Conservation (phyloP, 1,140 invertebrate genomes). For the Drosophila ironensis region DNA sequence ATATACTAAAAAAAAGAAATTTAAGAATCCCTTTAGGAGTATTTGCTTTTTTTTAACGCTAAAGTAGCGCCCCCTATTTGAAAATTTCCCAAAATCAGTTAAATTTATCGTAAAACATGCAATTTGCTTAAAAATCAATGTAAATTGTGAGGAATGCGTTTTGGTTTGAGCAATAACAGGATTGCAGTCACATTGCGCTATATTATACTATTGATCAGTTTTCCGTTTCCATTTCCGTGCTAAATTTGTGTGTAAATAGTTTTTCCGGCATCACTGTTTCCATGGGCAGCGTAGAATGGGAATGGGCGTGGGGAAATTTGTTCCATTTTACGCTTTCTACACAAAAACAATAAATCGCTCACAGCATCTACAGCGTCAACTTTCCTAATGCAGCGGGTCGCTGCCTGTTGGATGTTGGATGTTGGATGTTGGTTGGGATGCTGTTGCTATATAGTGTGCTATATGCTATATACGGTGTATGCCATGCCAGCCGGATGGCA, state of each 20-base stretch:
- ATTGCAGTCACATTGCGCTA: too few relatives aligned
- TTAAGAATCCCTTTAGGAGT: too few relatives aligned
- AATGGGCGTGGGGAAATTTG: constrained; percentile 50
- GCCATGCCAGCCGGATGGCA: not conserved
- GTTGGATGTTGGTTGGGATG: constrained; percentile 9
- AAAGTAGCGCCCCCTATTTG: too few relatives aligned
- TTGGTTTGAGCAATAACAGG: too few relatives aligned
- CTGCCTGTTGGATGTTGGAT: constrained; percentile 21
- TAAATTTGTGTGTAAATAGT: not conserved
- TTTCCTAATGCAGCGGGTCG: constrained; percentile 69
- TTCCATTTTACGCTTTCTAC: constrained; percentile 76
- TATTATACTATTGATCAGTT: too few relatives aligned
- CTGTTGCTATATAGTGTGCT: not conserved
- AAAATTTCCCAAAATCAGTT: too few relatives aligned
- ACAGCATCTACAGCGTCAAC: constrained; percentile 73
- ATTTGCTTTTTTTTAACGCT: too few relatives aligned
- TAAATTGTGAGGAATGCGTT: too few relatives aligned
- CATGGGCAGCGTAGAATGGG: not conserved
- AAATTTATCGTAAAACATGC: too few relatives aligned
- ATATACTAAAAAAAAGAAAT: too few relatives aligned
- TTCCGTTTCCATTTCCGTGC: too few relatives aligned
- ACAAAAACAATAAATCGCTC: constrained; percentile 79
- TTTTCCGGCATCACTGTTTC: not conserved
- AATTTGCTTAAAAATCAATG: too few relatives aligned
- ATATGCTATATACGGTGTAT: not conserved